Base-by-base conservation (phyloP, 1,140 invertebrate genomes). In the Heliconius hewitsoni region DNA sequence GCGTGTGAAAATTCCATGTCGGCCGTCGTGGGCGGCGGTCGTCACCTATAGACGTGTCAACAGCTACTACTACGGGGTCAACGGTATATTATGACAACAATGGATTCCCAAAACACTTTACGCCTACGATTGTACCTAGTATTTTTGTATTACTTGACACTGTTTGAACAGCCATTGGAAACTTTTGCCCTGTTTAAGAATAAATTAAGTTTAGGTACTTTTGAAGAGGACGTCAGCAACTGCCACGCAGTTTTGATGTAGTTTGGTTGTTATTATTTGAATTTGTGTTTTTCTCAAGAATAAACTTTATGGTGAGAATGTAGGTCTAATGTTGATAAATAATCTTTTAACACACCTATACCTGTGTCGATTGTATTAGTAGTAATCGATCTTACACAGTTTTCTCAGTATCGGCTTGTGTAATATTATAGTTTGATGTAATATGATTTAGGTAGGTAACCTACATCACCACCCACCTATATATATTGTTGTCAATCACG, bases 121-220 rank as follows among this genome's bases (percentile, higher is more conserved):
- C 71, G 71, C 71, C 71, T 71, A 71, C 71, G 34, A 71, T 71
- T 71, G 60, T 71, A n/a, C 37, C 8, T 71, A 34, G 71, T 73
- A 60, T 50, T 66, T 70, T 66, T 79, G n/a, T 70, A 37, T 27
- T 60, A 52, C 55, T 78, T 78, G 76, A 78, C 77, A 78, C 9
- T 60, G 42, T 76, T 76, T 39, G 37, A 74, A 73, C 73, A 42
- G 39, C 1, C 60, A 66, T 66, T 66, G 23, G 60, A 66, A 66
- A 66, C 60, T 66, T 27, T 30, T 66, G 27, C 60, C 27, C 60
- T 66, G 60, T 66, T 66, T 66, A 30, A 30, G 60, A 66, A 66
- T 66, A 66, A 30, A 66, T 30, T 16, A 46, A 46, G 16, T 46
- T 46, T 1, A 46, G 5, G 34, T 34, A 34, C 34, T 34, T 37